Conservation (phyloP, 2,113 vertebrate genomes). For the Nanorana parkeri region DNA sequence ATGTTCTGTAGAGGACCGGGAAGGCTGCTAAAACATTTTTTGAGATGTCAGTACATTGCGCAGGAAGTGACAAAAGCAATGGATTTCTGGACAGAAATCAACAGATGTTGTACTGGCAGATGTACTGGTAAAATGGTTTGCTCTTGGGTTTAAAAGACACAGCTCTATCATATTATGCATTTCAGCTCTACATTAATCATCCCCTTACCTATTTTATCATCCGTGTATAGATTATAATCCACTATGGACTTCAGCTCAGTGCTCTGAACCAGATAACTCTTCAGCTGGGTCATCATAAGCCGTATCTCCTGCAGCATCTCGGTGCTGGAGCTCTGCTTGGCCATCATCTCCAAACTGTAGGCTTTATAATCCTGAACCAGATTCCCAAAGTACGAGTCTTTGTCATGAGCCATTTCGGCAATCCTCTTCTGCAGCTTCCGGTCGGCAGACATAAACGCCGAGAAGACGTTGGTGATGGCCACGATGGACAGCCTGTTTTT, state of each 20-base stretch:
- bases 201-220: constrained; percentile 82
- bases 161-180: too few species aligned
- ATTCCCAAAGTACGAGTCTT: constrained; percentile 90
- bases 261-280: constrained; percentile 96
- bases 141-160: too few species aligned
- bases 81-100: too few species aligned
- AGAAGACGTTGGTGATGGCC: constrained; percentile 80
- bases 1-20: too few species aligned
- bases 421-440: constrained; percentile 90
- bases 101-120: too few species aligned
- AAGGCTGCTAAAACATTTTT: too few species aligned
- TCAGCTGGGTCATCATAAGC: constrained; percentile 97
- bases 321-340: constrained; percentile 86
- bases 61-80: too few species aligned
- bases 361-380: constrained; percentile 89
- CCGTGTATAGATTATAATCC: constrained; percentile 75
- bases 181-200: constrained; percentile 36
- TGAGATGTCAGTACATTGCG: too few species aligned
- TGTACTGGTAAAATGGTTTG: too few species aligned
- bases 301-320: constrained; percentile 97
- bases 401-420: constrained; percentile 89
- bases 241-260: constrained; percentile 83
- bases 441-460: constrained; percentile 85
- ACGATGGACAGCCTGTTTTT: constrained; percentile 86
- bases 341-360: constrained; percentile 93